Evolutionary conservation across 1,140 invertebrate genomes (phyloP), one percentile per base, ranked within the genome.

Genomic region (Copidosoma floridanum): DNA sequence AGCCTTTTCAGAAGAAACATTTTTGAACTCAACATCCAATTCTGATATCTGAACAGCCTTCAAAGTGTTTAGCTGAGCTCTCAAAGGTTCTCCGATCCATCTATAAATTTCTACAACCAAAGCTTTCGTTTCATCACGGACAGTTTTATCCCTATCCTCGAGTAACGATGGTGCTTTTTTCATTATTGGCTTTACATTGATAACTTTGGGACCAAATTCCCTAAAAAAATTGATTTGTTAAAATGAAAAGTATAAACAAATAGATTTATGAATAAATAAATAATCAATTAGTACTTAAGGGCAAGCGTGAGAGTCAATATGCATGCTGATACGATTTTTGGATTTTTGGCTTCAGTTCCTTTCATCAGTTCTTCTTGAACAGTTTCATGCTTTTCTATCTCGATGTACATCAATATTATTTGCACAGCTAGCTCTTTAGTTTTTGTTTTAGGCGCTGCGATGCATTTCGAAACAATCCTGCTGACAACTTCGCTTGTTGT

Each of bases 271-370:
- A 21, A 32, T 7, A 38, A 55, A 16, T 53, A 16, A 53, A 43
- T n/a, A 32, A 50, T 65, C 64, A n/a, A n/a, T n/a, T n/a, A n/a
- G 71, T 77, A 88, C 80, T 85, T 88, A 2, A 98, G 77, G 2
- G 90, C 88, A 53, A 88, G 82, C 24, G 88, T 90, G 6, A 93
- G 72, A 16, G 88, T 85, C 14, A 86, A 81, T n/a, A 95, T 85
- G 76, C 91, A 95, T 0, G 89, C 93, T 3, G 90, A 79, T 4
- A 95, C 90, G 63, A 97, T 92, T 83, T 98, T 98, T 0, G 96
- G 96, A 79, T 97, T 96, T 78, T 99, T 99, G 57, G 89, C 88
- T 65, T 96, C 94, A 74, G 96, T 89, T 24, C 95, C 95, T 81
- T 96, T 97, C 3, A 96, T 80, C 6, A 98, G 80, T 79, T 97